Evolutionary conservation across 2,113 vertebrate species (phyloP), one percentile per base, ranked within the genome.

Genomic region (Guaruba guarouba): DNA sequence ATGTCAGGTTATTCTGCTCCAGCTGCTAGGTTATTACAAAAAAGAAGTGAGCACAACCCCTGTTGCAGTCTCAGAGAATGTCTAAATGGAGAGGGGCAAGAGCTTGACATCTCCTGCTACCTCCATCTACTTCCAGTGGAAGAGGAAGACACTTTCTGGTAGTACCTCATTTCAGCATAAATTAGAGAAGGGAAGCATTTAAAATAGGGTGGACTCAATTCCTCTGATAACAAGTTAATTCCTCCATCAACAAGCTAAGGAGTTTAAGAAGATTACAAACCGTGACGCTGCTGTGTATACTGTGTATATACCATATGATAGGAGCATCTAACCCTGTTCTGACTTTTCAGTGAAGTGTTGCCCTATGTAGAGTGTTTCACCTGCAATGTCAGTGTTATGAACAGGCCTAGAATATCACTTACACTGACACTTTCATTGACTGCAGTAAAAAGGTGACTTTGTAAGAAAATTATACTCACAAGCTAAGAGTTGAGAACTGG

Each of bases 281-380:
- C 1, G 0, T 24, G 33, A 9, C 51, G 33, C 1, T 18, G 9
- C 48, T 62, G 35, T 6, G 4, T 23, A 25, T 7, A 17, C 17
- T 57, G 70, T 10, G 2, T 25, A 17, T 11, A 12, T 9, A 76
- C 12, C 0, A 0, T 9, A 4, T 3, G 9, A 25, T 29, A 57
- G 51, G 62, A 82, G 49, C 29, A 76, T 7, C 48, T 88, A 39
- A 64, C 33, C 19, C 63, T 51, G 8, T 69, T 63, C 86, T 83
- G 63, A 66, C 3, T 22, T 7, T 64, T 28, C 57, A 43, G 14
- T 28, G 85, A 90, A 85, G 44, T 1, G 1, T 10, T 71, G 31
- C 46, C 48, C 2, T 0, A 61, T 16, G 31, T 48, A 55, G 17
- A 39, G 8, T 19, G 22, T 69, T 52, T 73, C 54, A 70, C 1